Evolutionary conservation across 1,140 invertebrate species (phyloP), one percentile per base, ranked within the genome.

Genomic region (Drosophila sturtevanti): DNA sequence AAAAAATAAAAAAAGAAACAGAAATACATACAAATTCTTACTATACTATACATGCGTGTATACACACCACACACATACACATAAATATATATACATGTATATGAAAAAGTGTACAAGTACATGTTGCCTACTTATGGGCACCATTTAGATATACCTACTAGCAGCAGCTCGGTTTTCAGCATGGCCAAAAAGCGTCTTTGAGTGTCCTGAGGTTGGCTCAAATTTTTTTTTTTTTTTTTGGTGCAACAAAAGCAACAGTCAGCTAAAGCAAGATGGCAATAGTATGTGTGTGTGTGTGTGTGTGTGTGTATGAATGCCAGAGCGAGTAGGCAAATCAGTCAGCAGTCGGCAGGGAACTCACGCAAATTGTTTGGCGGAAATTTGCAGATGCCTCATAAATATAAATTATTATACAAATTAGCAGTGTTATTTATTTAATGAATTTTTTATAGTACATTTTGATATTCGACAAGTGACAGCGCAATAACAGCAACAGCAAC

Each of bases 371-470:
- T 48, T 48, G 41, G 74, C 73, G 67, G 74, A 77, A 77, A 77
- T 76, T 77, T 72, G 63, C 51, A 78, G 82, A 74, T 81, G 74
- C 67, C 79, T 77, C 76, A 81, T 73, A 84, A 79, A 77, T 79
- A 78, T 77, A 84, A 84, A 87, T 87, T 75, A 89, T 87, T 89
- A 89, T 72, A 68, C 52, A 87, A 87, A 87, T 87, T 87, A 84
- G 68, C 71, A 81, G 72, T 69, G 79, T 77, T 89, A 79, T 87
- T 87, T 89, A 79, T 87, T 63, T 77, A 87, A 87, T 87, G 76
- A 89, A 87, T 89, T 89, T 73, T 55, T 63, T 38, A 58, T 68
- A 85, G 78, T 71, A 74, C 63, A 73, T 59, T 75, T n/a, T 64
- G 44, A 72, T 75, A 59, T 68, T 52, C 37, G 62, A 31, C 63